Base-by-base conservation (phyloP, 2,113 vertebrate species). In the Ochotona curzoniae region DNA sequence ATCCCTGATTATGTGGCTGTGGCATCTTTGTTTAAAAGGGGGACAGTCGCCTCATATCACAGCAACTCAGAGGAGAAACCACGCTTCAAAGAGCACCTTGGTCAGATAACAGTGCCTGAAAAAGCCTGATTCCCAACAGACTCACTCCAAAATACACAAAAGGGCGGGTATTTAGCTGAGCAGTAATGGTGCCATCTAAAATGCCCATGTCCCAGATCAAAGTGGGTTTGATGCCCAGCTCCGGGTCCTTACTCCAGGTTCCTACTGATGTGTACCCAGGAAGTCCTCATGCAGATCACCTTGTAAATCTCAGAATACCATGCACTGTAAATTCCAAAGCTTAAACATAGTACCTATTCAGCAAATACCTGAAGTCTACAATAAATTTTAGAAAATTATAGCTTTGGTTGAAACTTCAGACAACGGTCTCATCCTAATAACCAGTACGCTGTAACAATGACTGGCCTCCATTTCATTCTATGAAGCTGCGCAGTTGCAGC, bases 321-420 rank as follows among this genome's bases (percentile, higher is more conserved):
- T 89, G 20, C 4, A 2, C 23, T 83, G 2, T 61, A 91, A 93
- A 84, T 83, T 74, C 35, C 49, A 91, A 94, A 87, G 60, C 63
- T 60, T 10, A 18, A 47, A 78, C 30, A 69, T n/a, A 54, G 15
- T 47, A 69, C 14, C 88, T 87, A 44, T 47, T 83, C 12, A 89
- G 81, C 51, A 93, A 93, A 67, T 61, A 67, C 38, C 93, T 94
- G 93, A 61, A 91, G 61, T 47, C n/a, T 75, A 20, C 21, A 92
- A 17, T 6, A 96, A 90, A 91, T 96, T 94, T 96, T 96, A 91
- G 91, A 79, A 71, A 87, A 76, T 88, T 64, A 89, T 66, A 96
- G 25, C 54, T 86, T 92, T 28, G 61, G 74, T 84, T 69, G 75
- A 18, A 87, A 92, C 44, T 67, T 66, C 89, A 73, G 90, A 73